Conservation (phyloP, 2,113 vertebrate species). For the Oreochromis niloticus region DNA sequence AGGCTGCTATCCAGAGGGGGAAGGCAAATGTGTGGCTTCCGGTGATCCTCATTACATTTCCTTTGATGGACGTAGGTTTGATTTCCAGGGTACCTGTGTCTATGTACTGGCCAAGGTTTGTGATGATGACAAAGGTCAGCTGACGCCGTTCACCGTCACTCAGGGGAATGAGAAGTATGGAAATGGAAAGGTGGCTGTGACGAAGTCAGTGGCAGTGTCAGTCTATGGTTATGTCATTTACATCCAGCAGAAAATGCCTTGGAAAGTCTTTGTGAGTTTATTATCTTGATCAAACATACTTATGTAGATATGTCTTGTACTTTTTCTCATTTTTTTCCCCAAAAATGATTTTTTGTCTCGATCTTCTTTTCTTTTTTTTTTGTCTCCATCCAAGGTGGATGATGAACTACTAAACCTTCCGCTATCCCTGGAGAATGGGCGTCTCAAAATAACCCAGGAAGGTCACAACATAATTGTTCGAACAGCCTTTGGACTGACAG, state of each 20-base stretch:
- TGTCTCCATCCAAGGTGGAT: slow-evolving; percentile 41
- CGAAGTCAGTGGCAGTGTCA: slow-evolving; percentile 39
- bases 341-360: background rate
- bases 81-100: slow-evolving; percentile 67
- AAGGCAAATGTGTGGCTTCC: slow-evolving; percentile 57
- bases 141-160: slow-evolving; percentile 55
- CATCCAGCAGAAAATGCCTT: slow-evolving; percentile 45
- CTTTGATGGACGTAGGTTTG: slow-evolving; percentile 63
- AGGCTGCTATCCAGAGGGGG: slow-evolving; percentile 55
- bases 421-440: slow-evolving; percentile 20
- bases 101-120: slow-evolving; percentile 62
- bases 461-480: slow-evolving; percentile 56
- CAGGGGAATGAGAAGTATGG: slow-evolving; percentile 57
- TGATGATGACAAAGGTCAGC: background rate
- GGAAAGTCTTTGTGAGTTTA: slow-evolving; percentile 66
- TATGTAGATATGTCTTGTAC: background rate
- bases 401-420: slow-evolving; percentile 61
- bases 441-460: slow-evolving; percentile 53
- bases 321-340: background rate
- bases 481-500: slow-evolving; percentile 61
- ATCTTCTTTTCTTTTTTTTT: background rate
- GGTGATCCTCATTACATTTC: slow-evolving; percentile 69
- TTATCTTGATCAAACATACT: background rate
- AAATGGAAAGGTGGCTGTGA: slow-evolving; percentile 56
- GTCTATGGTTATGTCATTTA: slow-evolving; percentile 57